A percentile compares a stretch with the other conserved stretches of the same genome.
Evolutionary conservation across 2,113 vertebrate genomes (phyloP).

Genomic region (Cheilinus undulatus): DNA sequence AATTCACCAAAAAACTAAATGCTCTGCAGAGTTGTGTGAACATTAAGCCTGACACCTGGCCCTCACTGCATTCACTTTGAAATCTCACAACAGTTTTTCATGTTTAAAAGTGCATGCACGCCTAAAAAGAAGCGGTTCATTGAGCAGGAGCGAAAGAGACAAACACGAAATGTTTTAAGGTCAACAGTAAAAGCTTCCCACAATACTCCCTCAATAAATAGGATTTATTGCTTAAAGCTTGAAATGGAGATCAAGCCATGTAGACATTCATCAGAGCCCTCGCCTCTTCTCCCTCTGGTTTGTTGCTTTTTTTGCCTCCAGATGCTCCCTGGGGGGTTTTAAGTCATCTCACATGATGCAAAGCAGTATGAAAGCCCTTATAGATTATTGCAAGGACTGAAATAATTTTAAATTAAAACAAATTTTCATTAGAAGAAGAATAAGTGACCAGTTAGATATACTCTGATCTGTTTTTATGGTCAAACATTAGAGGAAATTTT

Average conservation of each 20-base stretch:
- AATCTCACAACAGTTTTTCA: not conserved
- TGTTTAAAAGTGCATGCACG: slow-evolving; percentile 14
- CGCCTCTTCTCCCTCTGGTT: slow-evolving; percentile 1
- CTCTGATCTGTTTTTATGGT: too few relatives aligned
- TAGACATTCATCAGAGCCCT: slow-evolving; percentile 31
- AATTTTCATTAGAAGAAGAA: too few relatives aligned
- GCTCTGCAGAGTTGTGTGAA: slow-evolving; percentile 1
- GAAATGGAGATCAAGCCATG: slow-evolving; percentile 16
- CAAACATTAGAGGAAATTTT: too few relatives aligned
- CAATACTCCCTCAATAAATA: slow-evolving; percentile 7
- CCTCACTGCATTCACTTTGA: slow-evolving; percentile 9
- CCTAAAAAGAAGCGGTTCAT: not conserved
- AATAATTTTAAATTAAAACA: not conserved
- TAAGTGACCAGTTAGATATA: too few relatives aligned
- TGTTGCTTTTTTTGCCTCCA: slow-evolving; percentile 17
- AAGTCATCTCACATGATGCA: slow-evolving; percentile 46
- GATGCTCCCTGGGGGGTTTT: slow-evolving; percentile 36
- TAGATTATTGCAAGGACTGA: slow-evolving; percentile 32
- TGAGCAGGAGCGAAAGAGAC: slow-evolving; percentile 3
- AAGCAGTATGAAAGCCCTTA: slow-evolving; percentile 12
- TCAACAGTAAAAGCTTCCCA: slow-evolving; percentile 42
- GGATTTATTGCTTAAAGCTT: slow-evolving; percentile 26
- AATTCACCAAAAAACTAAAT: slow-evolving; percentile 14
- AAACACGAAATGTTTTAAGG: slow-evolving; percentile 33
- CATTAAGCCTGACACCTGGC: slow-evolving; percentile 18